A percentile compares a stretch with the other conserved stretches of the same genome.
These are phyloP conservation scores for Brachyptera risi DNA, from an alignment of 2,888 invertebrate species.

Conservation along the genomic window DNA sequence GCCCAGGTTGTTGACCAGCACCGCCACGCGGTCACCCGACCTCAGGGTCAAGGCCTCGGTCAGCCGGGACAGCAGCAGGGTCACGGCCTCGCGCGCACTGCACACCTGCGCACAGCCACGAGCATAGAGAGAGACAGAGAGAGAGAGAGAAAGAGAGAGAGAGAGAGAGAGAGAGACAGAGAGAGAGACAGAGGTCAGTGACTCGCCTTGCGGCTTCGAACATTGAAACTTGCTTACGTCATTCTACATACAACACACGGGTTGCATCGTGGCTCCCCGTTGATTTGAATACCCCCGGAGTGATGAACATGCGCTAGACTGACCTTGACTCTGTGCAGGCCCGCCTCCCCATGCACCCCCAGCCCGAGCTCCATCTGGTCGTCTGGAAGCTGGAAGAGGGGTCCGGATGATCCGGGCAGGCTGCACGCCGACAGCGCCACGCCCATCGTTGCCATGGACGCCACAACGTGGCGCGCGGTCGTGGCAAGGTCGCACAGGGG, in stretches of 20 bases:
- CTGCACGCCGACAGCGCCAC: slow-evolving; percentile 64
- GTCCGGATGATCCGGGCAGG: slow-evolving; percentile 52
- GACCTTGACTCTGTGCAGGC: slow-evolving; percentile 41
- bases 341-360: slow-evolving; percentile 55
- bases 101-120: no score
- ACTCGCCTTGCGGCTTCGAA: no score
- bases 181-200: no score
- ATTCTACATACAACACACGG: no score
- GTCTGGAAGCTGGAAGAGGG: slow-evolving; percentile 43
- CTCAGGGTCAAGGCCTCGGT: slow-evolving; percentile 37
- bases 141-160: no score
- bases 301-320: no score
- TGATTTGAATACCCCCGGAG: no score
- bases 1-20: slow-evolving; percentile 76
- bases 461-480: slow-evolving; percentile 45
- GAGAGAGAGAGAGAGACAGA: no score
- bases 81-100: slow-evolving; percentile 44
- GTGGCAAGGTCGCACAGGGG: slow-evolving; percentile 53
- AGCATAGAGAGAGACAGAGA: no score
- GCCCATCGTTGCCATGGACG: slow-evolving; percentile 64
- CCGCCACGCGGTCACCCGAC: slow-evolving; percentile 49
- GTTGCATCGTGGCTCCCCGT: no score
- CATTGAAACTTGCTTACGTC: no score
- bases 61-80: slow-evolving; percentile 45
- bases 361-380: slow-evolving; percentile 55